phyloP scores from a whole-genome alignment of 2,113 vertebrate species.

The Urocolius indicus region DNA sequence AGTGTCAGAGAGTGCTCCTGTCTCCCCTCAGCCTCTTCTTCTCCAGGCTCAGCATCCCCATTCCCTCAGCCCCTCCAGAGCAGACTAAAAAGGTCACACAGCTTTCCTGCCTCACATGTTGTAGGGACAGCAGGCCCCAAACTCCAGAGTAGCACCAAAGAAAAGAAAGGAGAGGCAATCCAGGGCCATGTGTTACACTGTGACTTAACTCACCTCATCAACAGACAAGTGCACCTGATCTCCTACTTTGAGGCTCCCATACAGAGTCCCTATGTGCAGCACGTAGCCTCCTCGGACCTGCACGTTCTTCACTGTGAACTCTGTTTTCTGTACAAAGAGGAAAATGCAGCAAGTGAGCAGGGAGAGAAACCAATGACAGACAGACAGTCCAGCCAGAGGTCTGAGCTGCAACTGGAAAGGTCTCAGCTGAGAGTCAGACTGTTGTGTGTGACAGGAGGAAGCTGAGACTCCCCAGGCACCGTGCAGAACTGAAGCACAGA shows the following conservation, averaged over 20 bases:
- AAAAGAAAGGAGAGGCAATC: neutral
- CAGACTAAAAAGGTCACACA: neutral
- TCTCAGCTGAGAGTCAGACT: neutral
- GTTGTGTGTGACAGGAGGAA: neutral
- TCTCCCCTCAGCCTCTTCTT: too few relatives aligned
- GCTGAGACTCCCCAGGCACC: neutral
- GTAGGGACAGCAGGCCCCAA: neutral
- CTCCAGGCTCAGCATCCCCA: too few relatives aligned
- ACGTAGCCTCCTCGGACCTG: conserved; percentile 95
- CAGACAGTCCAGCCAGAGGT: neutral
- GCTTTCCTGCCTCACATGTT: fast-evolving
- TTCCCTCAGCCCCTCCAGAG: too few relatives aligned
- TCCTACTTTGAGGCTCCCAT: conserved; percentile 89
- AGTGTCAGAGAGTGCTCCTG: too few relatives aligned
- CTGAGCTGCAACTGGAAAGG: neutral
- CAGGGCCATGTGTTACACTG: neutral
- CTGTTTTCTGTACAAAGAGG: conserved; percentile 84
- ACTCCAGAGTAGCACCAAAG: fast-evolving
- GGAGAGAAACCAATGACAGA: neutral
- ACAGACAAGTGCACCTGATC: conserved; percentile 87
- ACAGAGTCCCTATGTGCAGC: conserved; percentile 91
- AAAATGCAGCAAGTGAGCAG: neutral
- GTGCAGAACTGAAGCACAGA: neutral
- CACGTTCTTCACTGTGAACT: conserved; percentile 95
- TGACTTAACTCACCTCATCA: conserved; percentile 86